Conservation (phyloP, 2,888 invertebrate species). For the Orthonychiurus folsomi region DNA sequence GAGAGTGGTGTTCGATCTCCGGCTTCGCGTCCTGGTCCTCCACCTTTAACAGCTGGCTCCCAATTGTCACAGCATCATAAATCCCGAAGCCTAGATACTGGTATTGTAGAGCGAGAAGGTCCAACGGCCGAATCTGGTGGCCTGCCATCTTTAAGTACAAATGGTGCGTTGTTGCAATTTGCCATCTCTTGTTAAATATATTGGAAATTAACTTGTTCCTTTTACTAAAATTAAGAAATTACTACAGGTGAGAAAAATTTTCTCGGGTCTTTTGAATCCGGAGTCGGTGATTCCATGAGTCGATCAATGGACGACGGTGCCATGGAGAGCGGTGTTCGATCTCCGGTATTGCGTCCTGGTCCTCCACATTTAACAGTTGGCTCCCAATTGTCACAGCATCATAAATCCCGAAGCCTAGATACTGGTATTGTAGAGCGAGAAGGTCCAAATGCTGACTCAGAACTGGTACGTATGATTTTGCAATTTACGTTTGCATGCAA, state of each 20-base stretch:
- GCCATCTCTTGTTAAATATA: too few relatives aligned
- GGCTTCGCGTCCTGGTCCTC: slow-evolving; percentile 30
- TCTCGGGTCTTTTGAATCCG: slow-evolving; percentile 38
- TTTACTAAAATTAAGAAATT: neutral
- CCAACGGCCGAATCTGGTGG: slow-evolving; percentile 27
- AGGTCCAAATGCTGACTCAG: slow-evolving; percentile 18
- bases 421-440: slow-evolving; percentile 14
- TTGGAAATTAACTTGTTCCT: too few relatives aligned
- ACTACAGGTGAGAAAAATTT: slow-evolving; percentile 18
- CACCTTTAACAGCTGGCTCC: slow-evolving; percentile 32
- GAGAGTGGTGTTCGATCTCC: slow-evolving; percentile 17
- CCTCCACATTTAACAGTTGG: slow-evolving; percentile 35
- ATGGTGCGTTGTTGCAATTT: slow-evolving; percentile 28
- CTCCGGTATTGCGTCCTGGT: slow-evolving; percentile 26
- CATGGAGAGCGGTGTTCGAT: slow-evolving; percentile 13
- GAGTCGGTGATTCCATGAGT: slow-evolving; percentile 39
- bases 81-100: slow-evolving; percentile 37
- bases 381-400: slow-evolving; percentile 17
- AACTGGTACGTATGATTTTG: slow-evolving; percentile 21
- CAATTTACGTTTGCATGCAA: too few relatives aligned
- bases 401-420: slow-evolving; percentile 39
- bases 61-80: slow-evolving; percentile 23
- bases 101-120: slow-evolving; percentile 26
- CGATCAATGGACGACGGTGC: slow-evolving; percentile 36
- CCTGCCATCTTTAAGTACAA: slow-evolving; percentile 36